Percentiles rank a stretch among this genome's conserved stretches.
Evolutionary conservation across 2,797 vertebrate species (phyloP).

Genomic region (Macrochelys suwanniensis): DNA sequence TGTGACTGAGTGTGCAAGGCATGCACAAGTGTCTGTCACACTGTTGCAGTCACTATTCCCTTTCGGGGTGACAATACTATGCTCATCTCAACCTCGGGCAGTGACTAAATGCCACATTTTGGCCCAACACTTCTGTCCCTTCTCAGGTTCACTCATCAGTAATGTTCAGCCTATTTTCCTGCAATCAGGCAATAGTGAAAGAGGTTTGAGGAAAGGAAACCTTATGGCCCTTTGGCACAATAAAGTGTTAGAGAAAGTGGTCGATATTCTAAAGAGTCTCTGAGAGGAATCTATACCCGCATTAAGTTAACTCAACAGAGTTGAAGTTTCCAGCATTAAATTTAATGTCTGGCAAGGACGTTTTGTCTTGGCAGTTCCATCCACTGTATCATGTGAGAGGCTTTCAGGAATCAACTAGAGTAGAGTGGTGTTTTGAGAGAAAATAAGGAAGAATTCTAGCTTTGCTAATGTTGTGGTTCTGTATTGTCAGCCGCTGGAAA

Average conservation of each 20-base stretch:
- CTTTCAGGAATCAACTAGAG: neutral
- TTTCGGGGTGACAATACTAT: neutral
- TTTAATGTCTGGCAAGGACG: conserved; percentile 38
- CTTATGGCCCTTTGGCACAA: neutral
- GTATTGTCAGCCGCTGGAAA: conserved; percentile 44
- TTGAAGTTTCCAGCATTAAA: conserved; percentile 38
- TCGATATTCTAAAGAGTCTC: neutral
- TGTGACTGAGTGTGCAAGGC: neutral
- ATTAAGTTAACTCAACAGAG: conserved; percentile 26
- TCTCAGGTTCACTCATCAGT: neutral
- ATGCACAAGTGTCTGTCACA: neutral
- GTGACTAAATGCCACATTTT: neutral
- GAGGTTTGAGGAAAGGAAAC: neutral
- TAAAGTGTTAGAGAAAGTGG: neutral
- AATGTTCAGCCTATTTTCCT: neutral
- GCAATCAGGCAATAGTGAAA: neutral
- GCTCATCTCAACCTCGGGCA: neutral
- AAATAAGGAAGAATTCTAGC: conserved; percentile 31
- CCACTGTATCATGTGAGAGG: conserved; percentile 8
- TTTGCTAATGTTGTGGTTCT: conserved; percentile 28
- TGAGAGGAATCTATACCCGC: conserved; percentile 12
- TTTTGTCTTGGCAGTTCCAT: neutral
- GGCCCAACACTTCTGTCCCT: neutral
- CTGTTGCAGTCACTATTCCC: neutral
- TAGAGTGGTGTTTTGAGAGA: neutral